A percentile compares a stretch with the other conserved stretches of the same genome.
phyloP scores from a whole-genome alignment of 2,888 invertebrate species.

The Drepana falcataria region DNA sequence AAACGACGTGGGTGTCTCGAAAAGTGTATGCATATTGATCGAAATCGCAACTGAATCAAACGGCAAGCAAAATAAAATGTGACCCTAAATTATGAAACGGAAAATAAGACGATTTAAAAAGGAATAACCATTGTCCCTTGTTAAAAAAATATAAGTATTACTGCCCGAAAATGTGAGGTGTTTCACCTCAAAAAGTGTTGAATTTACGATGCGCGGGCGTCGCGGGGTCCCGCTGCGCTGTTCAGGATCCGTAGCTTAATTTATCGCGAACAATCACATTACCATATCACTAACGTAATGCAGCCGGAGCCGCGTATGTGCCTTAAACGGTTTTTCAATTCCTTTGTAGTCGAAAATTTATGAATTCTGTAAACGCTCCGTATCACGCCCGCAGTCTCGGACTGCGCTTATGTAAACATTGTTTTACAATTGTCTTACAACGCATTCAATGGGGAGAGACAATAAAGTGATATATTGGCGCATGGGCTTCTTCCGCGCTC shows the following conservation, averaged over 20 bases:
- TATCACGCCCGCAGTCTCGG: conserved; percentile 53
- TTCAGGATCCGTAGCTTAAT: conserved; percentile 59
- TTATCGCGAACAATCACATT: conserved; percentile 76
- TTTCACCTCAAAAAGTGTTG: conserved; percentile 51
- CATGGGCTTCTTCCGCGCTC: conserved; percentile 20
- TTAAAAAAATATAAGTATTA: conserved; percentile 41
- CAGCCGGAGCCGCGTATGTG: conserved; percentile 63
- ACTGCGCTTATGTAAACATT: conserved; percentile 53
- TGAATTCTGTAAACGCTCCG: conserved; percentile 62
- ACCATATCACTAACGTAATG: conserved; percentile 76
- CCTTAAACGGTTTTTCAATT: conserved; percentile 72
- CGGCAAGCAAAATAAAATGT: not conserved
- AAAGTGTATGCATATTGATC: too few relatives aligned
- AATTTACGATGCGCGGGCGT: conserved; percentile 50
- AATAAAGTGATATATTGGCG: conserved; percentile 36
- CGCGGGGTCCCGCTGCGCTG: conserved; percentile 60
- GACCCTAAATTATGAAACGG: not conserved
- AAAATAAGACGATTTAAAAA: not conserved
- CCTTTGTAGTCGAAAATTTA: conserved; percentile 74
- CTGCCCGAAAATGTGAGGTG: conserved; percentile 61
- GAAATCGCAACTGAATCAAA: too few relatives aligned
- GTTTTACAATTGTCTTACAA: conserved; percentile 54
- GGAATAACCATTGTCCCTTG: conserved; percentile 22
- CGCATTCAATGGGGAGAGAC: conserved; percentile 39
- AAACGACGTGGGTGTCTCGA: too few relatives aligned